Evolutionary conservation across 2,113 vertebrate genomes (phyloP).

Genomic region (Carettochelys insculpta): DNA sequence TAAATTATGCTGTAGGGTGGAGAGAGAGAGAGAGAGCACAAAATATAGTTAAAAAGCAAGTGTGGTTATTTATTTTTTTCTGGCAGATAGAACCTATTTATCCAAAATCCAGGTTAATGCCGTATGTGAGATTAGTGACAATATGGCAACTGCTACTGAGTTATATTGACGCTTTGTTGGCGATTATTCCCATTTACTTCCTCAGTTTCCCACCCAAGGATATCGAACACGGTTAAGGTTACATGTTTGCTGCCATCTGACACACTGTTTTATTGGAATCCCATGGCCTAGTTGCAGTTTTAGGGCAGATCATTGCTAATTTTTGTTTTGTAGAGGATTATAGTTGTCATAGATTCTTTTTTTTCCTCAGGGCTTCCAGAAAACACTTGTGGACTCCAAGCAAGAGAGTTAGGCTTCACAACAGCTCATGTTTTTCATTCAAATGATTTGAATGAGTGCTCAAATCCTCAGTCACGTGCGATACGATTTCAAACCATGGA

Average conservation of each 20-base stretch:
- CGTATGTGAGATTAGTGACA: not conserved
- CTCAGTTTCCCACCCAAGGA: not conserved
- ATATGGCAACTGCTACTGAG: not conserved
- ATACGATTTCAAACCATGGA: not conserved
- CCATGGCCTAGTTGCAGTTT: not conserved
- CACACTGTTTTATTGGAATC: accelerated
- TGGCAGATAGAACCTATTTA: accelerated
- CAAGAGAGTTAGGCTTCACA: not conserved
- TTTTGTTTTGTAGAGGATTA: not conserved
- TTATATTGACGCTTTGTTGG: too few relatives aligned
- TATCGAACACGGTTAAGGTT: not conserved
- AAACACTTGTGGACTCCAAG: not conserved
- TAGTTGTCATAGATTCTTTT: not conserved
- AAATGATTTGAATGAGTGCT: not conserved
- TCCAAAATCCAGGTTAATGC: not conserved
- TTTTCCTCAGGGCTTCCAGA: not conserved
- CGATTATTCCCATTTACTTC: too few relatives aligned
- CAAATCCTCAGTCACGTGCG: not conserved
- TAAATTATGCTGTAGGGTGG: conserved; percentile 71
- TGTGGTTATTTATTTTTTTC: not conserved
- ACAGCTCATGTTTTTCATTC: not conserved
- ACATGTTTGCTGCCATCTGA: not conserved
- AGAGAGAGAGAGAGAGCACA: not conserved
- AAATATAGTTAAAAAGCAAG: not conserved
- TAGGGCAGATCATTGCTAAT: not conserved